Conservation (phyloP, 2,797 vertebrate species). For the Platyrinchus mystaceus region DNA sequence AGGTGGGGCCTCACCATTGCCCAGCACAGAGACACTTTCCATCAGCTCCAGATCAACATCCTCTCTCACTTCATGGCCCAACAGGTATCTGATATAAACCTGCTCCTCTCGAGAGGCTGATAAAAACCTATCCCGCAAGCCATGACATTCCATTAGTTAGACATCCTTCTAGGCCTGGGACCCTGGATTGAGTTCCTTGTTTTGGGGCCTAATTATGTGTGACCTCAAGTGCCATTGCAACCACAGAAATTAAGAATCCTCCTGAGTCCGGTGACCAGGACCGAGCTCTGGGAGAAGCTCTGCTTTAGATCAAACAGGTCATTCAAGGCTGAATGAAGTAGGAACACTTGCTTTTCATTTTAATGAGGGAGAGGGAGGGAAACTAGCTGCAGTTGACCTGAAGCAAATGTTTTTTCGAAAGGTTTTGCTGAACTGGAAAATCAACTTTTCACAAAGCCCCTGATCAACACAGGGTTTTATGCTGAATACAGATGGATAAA, state of each 20-base stretch:
- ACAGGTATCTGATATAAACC: not conserved
- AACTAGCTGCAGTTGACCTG: slow-evolving; percentile 21
- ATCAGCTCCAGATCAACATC: not conserved
- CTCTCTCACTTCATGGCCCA: not conserved
- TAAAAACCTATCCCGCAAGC: not conserved
- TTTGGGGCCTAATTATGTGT: not conserved
- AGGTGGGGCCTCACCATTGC: not conserved
- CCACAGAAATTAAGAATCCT: not conserved
- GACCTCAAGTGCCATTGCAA: not conserved
- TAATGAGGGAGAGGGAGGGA: slow-evolving; percentile 13
- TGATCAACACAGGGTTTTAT: slow-evolving; percentile 35
- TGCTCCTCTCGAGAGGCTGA: not conserved
- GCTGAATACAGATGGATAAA: slow-evolving; percentile 19
- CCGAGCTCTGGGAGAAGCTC: not conserved
- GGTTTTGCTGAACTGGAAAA: slow-evolving; percentile 64
- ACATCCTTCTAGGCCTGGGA: not conserved
- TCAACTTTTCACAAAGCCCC: slow-evolving; percentile 51
- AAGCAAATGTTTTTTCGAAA: slow-evolving; percentile 26
- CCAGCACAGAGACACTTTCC: not conserved
- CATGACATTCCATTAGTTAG: not conserved
- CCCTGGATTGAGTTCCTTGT: not conserved
- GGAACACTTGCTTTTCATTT: slow-evolving; percentile 45
- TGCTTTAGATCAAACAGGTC: slow-evolving; percentile 7
- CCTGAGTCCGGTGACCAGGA: not conserved
- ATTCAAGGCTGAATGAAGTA: slow-evolving; percentile 22